Percentiles rank a stretch among this genome's conserved stretches.
Conservation (phyloP, 2,888 invertebrate genomes). For the Heliconius erato region DNA sequence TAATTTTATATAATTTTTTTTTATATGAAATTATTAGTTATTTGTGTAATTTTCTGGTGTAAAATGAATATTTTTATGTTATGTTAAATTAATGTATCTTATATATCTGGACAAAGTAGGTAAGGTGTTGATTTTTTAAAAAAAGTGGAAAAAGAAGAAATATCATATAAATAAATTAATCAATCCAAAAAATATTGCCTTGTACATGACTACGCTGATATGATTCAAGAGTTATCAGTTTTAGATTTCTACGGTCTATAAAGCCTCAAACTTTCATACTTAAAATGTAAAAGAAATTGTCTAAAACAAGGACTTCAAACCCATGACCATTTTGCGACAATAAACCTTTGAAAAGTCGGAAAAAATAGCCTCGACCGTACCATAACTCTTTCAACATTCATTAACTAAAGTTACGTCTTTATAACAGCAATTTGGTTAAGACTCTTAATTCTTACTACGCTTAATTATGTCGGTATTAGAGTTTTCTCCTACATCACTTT, state of each 20-base stretch:
- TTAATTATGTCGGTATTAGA: constrained; percentile 38
- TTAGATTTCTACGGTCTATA: neutral
- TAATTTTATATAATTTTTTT: too few relatives aligned
- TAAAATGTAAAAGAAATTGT: neutral
- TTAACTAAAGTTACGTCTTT: constrained; percentile 34
- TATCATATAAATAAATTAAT: too few relatives aligned
- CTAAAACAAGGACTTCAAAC: neutral
- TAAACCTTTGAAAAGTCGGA: neutral
- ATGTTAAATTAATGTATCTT: too few relatives aligned
- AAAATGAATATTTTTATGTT: too few relatives aligned
- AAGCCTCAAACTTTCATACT: neutral
- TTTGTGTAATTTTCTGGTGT: too few relatives aligned
- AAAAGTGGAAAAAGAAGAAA: too few relatives aligned
- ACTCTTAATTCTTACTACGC: constrained; percentile 38
- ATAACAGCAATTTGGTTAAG: constrained; percentile 40
- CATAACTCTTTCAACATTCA: constrained; percentile 30
- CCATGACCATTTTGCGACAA: neutral
- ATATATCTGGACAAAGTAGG: too few relatives aligned
- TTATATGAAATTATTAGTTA: too few relatives aligned
- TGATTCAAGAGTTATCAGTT: neutral
- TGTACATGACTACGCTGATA: too few relatives aligned
- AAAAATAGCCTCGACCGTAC: neutral
- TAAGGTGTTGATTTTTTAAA: too few relatives aligned
- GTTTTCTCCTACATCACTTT: constrained; percentile 39
- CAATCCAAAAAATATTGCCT: too few relatives aligned